Conservation (phyloP, 2,113 vertebrate genomes). For the Fregata magnificens region DNA sequence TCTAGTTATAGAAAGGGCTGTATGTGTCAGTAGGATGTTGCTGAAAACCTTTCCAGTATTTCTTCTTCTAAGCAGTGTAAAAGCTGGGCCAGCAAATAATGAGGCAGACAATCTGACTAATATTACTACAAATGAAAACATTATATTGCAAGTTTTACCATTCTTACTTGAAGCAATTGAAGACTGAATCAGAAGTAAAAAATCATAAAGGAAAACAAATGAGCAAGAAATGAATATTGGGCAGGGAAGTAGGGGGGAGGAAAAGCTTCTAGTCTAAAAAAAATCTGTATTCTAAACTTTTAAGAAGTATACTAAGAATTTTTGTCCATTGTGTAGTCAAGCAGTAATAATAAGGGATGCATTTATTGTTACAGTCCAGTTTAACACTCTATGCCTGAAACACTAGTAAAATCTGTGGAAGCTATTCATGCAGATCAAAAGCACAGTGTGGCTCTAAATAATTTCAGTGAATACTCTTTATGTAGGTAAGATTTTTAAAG, state of each 20-base stretch:
- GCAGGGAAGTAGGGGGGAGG: neutral
- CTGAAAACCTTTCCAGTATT: neutral
- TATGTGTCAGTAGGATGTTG: neutral
- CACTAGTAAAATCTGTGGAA: neutral
- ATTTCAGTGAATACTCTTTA: neutral
- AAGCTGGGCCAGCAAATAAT: neutral
- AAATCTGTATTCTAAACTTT: neutral
- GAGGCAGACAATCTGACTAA: neutral
- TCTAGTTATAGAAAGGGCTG: neutral
- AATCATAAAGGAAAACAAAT: neutral
- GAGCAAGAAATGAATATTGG: neutral
- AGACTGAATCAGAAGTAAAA: neutral
- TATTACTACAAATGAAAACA: neutral
- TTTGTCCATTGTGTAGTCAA: neutral
- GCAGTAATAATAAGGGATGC: neutral
- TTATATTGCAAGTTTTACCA: neutral
- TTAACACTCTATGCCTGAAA: neutral
- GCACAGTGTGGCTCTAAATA: neutral
- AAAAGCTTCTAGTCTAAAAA: neutral
- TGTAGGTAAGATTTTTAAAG: neutral
- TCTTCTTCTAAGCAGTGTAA: neutral
- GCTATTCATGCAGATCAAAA: constrained; percentile 4
- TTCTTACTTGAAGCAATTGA: neutral
- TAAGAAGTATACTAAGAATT: neutral
- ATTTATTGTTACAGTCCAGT: neutral